Conservation (phyloP, 2,888 invertebrate species). For the Pristionchus entomophagus region DNA sequence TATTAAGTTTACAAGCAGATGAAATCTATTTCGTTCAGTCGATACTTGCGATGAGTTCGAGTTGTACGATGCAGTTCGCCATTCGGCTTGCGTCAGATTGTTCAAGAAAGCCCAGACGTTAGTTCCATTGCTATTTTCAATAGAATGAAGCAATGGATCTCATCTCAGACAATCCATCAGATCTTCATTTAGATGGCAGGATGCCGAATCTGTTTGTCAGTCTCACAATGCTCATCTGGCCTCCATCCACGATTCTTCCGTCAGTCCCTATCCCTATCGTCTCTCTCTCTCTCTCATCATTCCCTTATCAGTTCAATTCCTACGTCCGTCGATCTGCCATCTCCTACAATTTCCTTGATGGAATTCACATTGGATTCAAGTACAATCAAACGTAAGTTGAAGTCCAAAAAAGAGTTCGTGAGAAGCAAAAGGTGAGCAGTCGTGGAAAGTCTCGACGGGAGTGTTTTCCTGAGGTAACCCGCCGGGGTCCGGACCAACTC, state of each 20-base stretch:
- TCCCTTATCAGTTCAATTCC: constrained; percentile 23
- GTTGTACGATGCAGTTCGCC: constrained; percentile 4
- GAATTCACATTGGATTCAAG: constrained; percentile 29
- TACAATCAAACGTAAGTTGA: neutral
- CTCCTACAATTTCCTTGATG: neutral
- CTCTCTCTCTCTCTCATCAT: no score
- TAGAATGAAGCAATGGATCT: neutral
- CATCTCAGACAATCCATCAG: no score
- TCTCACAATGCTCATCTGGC: constrained; percentile 22
- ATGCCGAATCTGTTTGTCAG: constrained; percentile 12
- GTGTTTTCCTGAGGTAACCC: neutral
- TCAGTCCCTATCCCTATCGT: neutral
- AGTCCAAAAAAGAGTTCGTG: neutral
- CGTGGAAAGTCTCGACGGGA: constrained; percentile 9
- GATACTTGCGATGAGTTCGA: constrained; percentile 39
- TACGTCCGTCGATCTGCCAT: constrained; percentile 21
- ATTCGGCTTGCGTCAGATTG: neutral
- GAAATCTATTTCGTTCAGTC: neutral
- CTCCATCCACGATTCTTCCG: constrained; percentile 8
- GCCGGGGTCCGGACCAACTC: no score
- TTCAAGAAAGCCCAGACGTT: constrained; percentile 3
- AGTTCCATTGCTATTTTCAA: neutral
- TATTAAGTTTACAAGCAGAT: no score
- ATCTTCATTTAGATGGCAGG: neutral
- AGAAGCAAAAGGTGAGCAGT: neutral